phyloP scores from a whole-genome alignment of 1,140 invertebrate species.

The Samia ricini region DNA sequence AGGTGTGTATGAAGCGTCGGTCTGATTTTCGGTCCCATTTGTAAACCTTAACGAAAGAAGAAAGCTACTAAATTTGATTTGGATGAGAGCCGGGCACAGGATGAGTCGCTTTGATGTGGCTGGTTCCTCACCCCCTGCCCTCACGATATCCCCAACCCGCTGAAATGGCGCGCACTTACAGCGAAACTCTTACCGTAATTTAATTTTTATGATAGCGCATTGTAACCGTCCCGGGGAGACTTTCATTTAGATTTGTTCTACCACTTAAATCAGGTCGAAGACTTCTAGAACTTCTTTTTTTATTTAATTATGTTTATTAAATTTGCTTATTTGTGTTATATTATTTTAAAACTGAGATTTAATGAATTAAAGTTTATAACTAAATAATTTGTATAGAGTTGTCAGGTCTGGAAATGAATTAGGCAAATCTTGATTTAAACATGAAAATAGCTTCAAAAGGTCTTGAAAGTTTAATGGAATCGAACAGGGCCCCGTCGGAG shows the following conservation, averaged over 20 bases:
- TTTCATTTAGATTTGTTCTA: conserved; percentile 63
- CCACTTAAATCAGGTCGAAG: conserved; percentile 31
- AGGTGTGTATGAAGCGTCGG: conserved; percentile 28
- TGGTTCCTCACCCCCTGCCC: conserved; percentile 31
- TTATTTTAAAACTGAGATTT: background rate
- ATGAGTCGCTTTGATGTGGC: conserved; percentile 68
- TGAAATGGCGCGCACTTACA: conserved; percentile 71
- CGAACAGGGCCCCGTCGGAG: conserved; percentile 65
- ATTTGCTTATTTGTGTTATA: background rate
- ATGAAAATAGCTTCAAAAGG: conserved; percentile 74
- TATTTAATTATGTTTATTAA: conserved; percentile 7
- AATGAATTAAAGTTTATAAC: background rate
- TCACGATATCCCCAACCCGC: conserved; percentile 25
- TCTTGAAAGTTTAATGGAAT: conserved; percentile 78
- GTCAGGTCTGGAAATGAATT: conserved; percentile 52
- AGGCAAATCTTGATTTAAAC: conserved; percentile 71
- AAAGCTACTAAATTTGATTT: conserved; percentile 75
- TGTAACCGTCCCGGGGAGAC: conserved; percentile 62
- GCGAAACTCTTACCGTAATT: conserved; percentile 72
- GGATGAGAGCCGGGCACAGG: conserved; percentile 50
- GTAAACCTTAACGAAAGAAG: conserved; percentile 63
- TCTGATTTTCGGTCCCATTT: conserved; percentile 46
- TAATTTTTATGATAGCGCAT: conserved; percentile 77
- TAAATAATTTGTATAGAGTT: conserved; percentile 7
- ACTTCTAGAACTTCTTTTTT: conserved; percentile 17